Evolutionary conservation across 2,888 invertebrate genomes (phyloP).

Genomic region (Druceiella hillmani): DNA sequence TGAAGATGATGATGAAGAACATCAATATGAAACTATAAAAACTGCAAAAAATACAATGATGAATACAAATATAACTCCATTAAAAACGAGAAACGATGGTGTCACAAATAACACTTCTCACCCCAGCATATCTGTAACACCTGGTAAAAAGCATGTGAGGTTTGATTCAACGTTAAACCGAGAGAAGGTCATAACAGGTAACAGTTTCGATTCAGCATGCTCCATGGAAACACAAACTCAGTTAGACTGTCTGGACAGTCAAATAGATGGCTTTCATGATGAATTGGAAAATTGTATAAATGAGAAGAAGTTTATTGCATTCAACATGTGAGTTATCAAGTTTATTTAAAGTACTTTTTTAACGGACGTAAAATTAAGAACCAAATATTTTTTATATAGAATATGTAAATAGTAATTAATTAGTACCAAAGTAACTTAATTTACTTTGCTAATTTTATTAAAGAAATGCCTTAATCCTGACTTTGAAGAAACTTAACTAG

Average conservation of each 20-base stretch:
- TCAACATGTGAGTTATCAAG: constrained; percentile 44
- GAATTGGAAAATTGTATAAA: constrained; percentile 50
- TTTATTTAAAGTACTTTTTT: too few relatives aligned
- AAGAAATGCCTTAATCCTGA: too few relatives aligned
- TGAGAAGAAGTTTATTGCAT: constrained; percentile 44
- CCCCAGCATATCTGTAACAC: constrained; percentile 35
- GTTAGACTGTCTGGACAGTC: constrained; percentile 44
- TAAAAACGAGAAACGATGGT: constrained; percentile 33
- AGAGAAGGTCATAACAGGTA: constrained; percentile 46
- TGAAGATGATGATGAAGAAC: constrained; percentile 32
- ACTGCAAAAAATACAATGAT: constrained; percentile 40
- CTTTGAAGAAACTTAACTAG: too few relatives aligned
- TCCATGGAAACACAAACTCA: constrained; percentile 25
- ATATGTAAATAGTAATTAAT: too few relatives aligned
- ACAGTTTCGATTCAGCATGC: constrained; percentile 41
- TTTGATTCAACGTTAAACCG: constrained; percentile 47
- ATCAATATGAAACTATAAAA: constrained; percentile 44
- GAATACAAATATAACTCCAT: constrained; percentile 44
- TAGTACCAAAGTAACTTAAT: too few relatives aligned
- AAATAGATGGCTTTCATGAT: constrained; percentile 47
- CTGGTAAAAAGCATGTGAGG: constrained; percentile 41
- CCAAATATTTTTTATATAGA: too few relatives aligned
- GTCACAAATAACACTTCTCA: constrained; percentile 29
- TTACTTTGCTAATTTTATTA: too few relatives aligned
- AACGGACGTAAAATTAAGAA: too few relatives aligned